Evolutionary conservation across 2,113 vertebrate genomes (phyloP).

Genomic region (Fulmarus glacialis): DNA sequence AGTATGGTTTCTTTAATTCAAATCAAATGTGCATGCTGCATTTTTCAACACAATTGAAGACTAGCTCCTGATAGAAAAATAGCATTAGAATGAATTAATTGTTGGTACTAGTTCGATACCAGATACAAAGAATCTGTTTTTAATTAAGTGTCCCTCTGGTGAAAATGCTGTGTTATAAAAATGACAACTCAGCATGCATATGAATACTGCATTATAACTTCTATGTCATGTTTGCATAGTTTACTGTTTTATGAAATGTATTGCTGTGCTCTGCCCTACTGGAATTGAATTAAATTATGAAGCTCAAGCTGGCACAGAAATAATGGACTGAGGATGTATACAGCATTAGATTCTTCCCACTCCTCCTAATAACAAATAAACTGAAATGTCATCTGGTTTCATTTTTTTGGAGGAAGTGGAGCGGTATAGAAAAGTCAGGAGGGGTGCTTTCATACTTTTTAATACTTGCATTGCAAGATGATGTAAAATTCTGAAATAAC

Average conservation of each 20-base stretch:
- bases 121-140: conserved; percentile 57
- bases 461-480: neutral
- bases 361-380: conserved; percentile 3
- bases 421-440: neutral
- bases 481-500: conserved; percentile 25
- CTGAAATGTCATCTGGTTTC: neutral
- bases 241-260: conserved; percentile 58
- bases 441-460: neutral
- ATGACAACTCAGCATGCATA: conserved; percentile 70
- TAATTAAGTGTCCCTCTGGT: conserved; percentile 51
- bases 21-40: conserved; percentile 46
- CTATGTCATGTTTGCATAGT: conserved; percentile 59
- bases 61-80: conserved; percentile 64
- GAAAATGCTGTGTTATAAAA: conserved; percentile 68
- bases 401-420: conserved; percentile 11
- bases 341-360: neutral
- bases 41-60: conserved; percentile 63
- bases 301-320: conserved; percentile 65
- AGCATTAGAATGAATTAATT: conserved; percentile 70
- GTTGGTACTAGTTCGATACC: conserved; percentile 53
- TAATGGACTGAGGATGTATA: conserved; percentile 26
- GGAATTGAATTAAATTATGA: conserved; percentile 71
- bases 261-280: conserved; percentile 52
- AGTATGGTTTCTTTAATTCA: conserved; percentile 50
- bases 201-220: conserved; percentile 60